phyloP scores from a whole-genome alignment of 2,888 invertebrate genomes.

The Patella depressa region DNA sequence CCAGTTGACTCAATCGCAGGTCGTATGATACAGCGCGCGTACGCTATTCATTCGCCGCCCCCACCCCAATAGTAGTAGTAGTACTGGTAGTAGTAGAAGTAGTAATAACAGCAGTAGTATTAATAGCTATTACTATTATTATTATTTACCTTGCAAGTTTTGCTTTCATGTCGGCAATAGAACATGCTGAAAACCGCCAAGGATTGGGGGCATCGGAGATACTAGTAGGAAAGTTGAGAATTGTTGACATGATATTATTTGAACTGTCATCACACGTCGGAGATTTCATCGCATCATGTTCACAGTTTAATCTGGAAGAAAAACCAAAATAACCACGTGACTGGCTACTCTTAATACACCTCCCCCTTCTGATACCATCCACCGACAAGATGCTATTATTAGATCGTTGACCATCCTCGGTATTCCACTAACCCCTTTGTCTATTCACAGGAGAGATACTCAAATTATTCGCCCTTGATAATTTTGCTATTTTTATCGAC shows the following conservation, averaged over 20 bases:
- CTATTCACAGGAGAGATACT: no score
- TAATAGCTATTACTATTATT: neutral
- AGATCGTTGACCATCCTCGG: no score
- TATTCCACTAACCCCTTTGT: no score
- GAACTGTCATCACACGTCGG: conserved; percentile 21
- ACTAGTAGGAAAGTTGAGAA: conserved; percentile 13
- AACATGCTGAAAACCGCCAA: conserved; percentile 23
- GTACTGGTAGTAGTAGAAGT: conserved; percentile 8
- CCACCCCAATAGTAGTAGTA: neutral
- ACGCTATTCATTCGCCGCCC: no score
- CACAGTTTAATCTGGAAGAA: conserved; percentile 17
- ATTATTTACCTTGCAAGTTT: conserved; percentile 7
- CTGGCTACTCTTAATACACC: no score
- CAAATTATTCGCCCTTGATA: no score
- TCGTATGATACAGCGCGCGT: no score
- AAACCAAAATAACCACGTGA: neutral
- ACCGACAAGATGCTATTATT: no score
- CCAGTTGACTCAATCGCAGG: no score
- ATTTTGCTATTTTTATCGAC: no score
- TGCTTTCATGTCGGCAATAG: conserved; percentile 17
- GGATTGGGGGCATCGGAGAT: conserved; percentile 10
- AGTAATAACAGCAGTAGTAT: conserved; percentile 14
- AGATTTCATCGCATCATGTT: conserved; percentile 18
- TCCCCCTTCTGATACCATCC: no score
- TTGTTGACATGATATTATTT: conserved; percentile 22